Evolutionary conservation across 2,888 invertebrate genomes (phyloP), one percentile per base, ranked within the genome.

Genomic region (Bimastos eiseni): DNA sequence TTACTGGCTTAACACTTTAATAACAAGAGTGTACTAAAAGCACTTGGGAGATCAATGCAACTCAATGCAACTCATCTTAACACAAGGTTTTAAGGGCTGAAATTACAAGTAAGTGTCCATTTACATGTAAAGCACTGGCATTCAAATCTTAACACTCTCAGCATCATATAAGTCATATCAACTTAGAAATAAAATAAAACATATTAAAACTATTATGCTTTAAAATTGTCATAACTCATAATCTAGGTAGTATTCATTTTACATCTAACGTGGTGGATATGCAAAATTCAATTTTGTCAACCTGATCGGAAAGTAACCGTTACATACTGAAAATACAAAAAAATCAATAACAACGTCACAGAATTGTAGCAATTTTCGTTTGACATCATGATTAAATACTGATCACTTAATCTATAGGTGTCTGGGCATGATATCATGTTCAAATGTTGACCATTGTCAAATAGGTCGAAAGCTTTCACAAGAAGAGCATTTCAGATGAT

Each of bases 401-500:
- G 70, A 70, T 70, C 5, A 17, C 15, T 11, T n/a, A 41, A 8
- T 70, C 70, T 8, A 49, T 70, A n/a, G 70, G 70, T 8, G 6
- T n/a, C 70, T 70, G 70, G 30, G 70, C 70, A 70, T n/a, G 30
- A 70, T n/a, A 70, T 70, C 70, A 70, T n/a, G 30, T 70, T 70
- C 4, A 30, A 55, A 55, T 55, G 24, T 55, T 55, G 55, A 55
- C 30, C 3, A 55, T 30, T 55, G 55, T 55, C 70, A 70, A 70
- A 70, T 49, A 70, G 8, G 70, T 70, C n/a, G n/a, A 70, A 30
- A 70, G 15, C 5, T n/a, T 70, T 70, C n/a, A 30, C 30, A 70
- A 70, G 70, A 30, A 41, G 13, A 38, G 8, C 89, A 37, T 38
- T 70, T 92, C 84, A 92, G 30, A 91, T 88, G 30, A 92, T 86